Conservation (phyloP, 2,113 vertebrate genomes). For the Bubalus kerabau region DNA sequence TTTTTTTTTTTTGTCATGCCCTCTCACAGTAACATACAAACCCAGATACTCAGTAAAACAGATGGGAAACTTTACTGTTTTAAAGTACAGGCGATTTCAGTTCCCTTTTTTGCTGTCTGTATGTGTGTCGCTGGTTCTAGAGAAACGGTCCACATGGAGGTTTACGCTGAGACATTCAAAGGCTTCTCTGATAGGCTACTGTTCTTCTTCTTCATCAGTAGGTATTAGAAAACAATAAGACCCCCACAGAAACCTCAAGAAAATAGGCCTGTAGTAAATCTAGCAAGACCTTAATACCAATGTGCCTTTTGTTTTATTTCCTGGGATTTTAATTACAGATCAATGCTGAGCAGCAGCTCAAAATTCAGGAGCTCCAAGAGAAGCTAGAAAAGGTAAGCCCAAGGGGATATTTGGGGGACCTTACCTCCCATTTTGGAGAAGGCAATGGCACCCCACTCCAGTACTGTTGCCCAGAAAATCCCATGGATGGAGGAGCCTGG, state of each 20-base stretch:
- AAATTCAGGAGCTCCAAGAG: conserved; percentile 96
- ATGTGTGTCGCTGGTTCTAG: not conserved
- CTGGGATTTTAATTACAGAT: conserved; percentile 80
- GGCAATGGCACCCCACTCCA: too few species aligned
- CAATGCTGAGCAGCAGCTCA: conserved; percentile 93
- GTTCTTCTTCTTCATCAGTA: not conserved
- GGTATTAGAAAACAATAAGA: not conserved
- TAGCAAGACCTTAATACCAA: conserved; percentile 9
- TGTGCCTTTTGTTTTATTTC: conserved; percentile 30
- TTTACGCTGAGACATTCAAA: not conserved
- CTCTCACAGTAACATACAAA: not conserved
- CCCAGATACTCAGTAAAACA: not conserved
- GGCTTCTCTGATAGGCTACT: not conserved
- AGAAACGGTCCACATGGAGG: not conserved
- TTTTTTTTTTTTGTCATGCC: not conserved
- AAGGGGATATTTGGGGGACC: not conserved
- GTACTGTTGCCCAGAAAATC: too few species aligned
- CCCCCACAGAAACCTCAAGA: not conserved
- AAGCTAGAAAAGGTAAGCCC: conserved; percentile 93
- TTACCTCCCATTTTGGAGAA: not conserved
- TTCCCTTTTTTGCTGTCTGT: not conserved
- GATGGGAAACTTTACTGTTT: not conserved
- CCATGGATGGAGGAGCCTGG: too few species aligned
- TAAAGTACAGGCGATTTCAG: not conserved
- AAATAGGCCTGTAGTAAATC: not conserved